phyloP scores from a whole-genome alignment of 2,113 vertebrate species.

The Spea multiplicata region DNA sequence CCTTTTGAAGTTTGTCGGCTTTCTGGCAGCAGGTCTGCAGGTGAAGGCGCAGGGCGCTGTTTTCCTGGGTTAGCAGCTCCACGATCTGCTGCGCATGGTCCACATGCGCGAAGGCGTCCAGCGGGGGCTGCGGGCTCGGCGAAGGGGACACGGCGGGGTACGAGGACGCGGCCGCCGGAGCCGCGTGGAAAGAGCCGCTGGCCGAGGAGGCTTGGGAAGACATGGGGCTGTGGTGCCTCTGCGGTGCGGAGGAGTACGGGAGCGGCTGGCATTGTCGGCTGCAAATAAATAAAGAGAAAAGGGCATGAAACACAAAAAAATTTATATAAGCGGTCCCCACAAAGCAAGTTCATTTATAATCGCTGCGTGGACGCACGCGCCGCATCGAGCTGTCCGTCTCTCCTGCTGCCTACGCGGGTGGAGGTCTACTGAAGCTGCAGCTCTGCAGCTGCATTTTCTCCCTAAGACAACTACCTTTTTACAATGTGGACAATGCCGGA shows the following conservation, averaged over 20 bases:
- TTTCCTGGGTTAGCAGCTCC: slow-evolving; percentile 77
- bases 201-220: slow-evolving; percentile 65
- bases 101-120: slow-evolving; percentile 74
- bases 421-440: no score
- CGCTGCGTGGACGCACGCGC: not conserved
- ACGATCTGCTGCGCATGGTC: slow-evolving; percentile 83
- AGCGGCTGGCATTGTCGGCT: slow-evolving; percentile 74
- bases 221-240: slow-evolving; percentile 76
- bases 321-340: slow-evolving; percentile 18
- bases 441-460: no score
- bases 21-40: slow-evolving; percentile 76
- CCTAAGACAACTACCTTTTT: no score
- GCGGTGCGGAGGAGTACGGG: slow-evolving; percentile 49
- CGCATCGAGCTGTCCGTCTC: not conserved
- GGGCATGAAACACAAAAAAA: not conserved
- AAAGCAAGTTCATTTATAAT: slow-evolving; percentile 14
- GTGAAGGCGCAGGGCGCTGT: slow-evolving; percentile 75
- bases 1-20: slow-evolving; percentile 78
- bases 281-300: slow-evolving; percentile 30
- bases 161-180: slow-evolving; percentile 44
- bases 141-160: slow-evolving; percentile 22
- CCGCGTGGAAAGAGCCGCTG: slow-evolving; percentile 56
- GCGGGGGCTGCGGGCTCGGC: slow-evolving; percentile 64
- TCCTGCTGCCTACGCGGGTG: no score
- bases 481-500: no score